Evolutionary conservation across 2,888 invertebrate genomes (phyloP), one percentile per base, ranked within the genome.

Genomic region (Pseudoips prasinana): DNA sequence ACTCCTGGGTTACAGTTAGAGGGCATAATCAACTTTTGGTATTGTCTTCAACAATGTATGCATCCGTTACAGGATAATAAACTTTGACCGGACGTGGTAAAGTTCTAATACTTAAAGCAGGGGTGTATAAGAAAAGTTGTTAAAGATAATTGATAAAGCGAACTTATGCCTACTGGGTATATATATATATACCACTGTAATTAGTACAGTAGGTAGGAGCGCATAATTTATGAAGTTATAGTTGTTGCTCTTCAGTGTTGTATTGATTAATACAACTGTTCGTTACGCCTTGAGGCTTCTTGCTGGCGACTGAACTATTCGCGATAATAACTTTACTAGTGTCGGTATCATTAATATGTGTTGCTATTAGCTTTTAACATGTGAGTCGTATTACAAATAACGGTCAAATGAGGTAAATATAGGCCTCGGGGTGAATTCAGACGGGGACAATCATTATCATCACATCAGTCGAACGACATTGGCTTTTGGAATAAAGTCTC

Each of bases 241-340:
- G 62, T 48, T 48, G 55, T 47, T 38, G 46, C 52, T 71, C 62
- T 70, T 65, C 64, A 53, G 59, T 54, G 57, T 59, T 67, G 58
- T 74, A 78, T 80, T 77, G 77, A 81, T 82, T 81, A 76, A 77
- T 76, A 58, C 58, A 60, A 58, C 55, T 61, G 60, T 67, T 65
- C 59, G 59, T 39, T 60, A 60, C 49, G 59, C 64, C 55, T 33
- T 34, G 24, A 63, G 66, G 53, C 46, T 58, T 61, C 67, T 60
- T 51, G 66, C 64, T 49, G 36, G 57, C 63, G 65, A 73, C 70
- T 63, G 72, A 74, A 69, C 70, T 70, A 80, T 81, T 77, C 69
- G 66, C 60, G 51, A 73, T 78, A 78, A 76, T 81, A 74, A 75
- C 74, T 68, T 65, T 46, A 56, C 54, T 44, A 43, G 51, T 60